Base-by-base conservation (phyloP, 1,140 invertebrate species). In the Oncopodura yosiiana region DNA sequence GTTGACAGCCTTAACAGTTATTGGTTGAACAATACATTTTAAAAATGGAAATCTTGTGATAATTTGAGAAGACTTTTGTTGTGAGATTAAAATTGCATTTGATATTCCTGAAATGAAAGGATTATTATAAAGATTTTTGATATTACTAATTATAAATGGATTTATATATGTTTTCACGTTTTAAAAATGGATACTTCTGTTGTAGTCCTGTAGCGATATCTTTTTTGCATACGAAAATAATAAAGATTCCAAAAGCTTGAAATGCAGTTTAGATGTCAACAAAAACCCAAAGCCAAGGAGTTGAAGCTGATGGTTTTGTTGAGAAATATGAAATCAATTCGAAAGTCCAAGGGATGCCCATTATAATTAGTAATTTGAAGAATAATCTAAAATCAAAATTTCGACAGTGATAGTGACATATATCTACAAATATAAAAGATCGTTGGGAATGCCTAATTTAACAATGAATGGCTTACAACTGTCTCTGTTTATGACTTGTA, bases 191-290 rank as follows among this genome's bases (percentile, higher is more conserved):
- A 26, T 37, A 53, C 24, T 53, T 58, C 38, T 58, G 56, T 24
- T 43, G 24, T n/a, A 58, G 24, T 32, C 52, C 49, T 9, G 14
- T 24, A 9, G 16, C 24, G 1, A 36, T 46, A 4, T 27, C 39
- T 21, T 19, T 39, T 27, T 58, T 87, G 69, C 85, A 88, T 23
- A 86, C 85, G 41, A 90, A 86, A 27, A 90, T 86, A 56, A 86
- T 78, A 69, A 92, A 92, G 46, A 92, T 89, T 66, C 89, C 81
- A n/a, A 90, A 79, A 30, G 87, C 87, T 69, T 91, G 86, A 27
- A 88, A 74, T 46, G 83, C 81, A 70, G 90, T 91, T 66, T 90
- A 77, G 55, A 89, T 65, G 45, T 73, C 73, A 5, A 68, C 65
- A 6, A 68, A 19, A 23, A 70, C 66, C 67, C 70, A 72, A 46